Evolutionary conservation across 2,888 invertebrate species (phyloP).

Genomic region (Drosophila quinaria): DNA sequence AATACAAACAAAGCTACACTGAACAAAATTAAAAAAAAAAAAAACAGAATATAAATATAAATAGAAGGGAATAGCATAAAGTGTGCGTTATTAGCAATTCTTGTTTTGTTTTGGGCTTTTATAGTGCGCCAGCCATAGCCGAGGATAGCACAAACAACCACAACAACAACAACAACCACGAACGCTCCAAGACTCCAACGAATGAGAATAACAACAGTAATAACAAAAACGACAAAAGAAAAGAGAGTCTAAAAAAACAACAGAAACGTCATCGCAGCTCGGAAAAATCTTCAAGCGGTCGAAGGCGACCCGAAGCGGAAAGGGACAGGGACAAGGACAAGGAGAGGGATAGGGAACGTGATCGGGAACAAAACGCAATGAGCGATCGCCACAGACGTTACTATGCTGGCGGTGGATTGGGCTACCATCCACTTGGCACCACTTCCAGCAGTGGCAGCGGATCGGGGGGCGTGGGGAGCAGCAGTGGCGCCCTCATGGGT

Average conservation of each 20-base stretch:
- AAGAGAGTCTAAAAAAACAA: constrained; percentile 49
- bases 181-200: constrained; percentile 45
- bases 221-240: constrained; percentile 38
- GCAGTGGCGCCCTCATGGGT: constrained; percentile 61
- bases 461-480: constrained; percentile 37
- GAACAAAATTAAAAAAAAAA: no score
- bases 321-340: constrained; percentile 37
- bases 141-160: constrained; percentile 57
- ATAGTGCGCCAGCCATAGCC: constrained; percentile 60
- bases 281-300: constrained; percentile 64
- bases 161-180: constrained; percentile 34
- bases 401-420: constrained; percentile 79
- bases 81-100: constrained; percentile 38
- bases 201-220: constrained; percentile 38
- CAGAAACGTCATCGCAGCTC: constrained; percentile 72
- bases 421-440: constrained; percentile 66
- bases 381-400: constrained; percentile 84
- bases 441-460: constrained; percentile 21
- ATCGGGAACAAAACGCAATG: constrained; percentile 71
- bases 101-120: constrained; percentile 75
- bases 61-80: constrained; percentile 32
- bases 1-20: constrained; percentile 19
- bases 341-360: constrained; percentile 40
- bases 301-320: constrained; percentile 64
- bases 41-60: not conserved